Evolutionary conservation across 30 jellyfish, hydroid and myxozoan species (phyloP), one percentile per base, ranked within the genome.

Genomic region (Aurelia sp.): DNA sequence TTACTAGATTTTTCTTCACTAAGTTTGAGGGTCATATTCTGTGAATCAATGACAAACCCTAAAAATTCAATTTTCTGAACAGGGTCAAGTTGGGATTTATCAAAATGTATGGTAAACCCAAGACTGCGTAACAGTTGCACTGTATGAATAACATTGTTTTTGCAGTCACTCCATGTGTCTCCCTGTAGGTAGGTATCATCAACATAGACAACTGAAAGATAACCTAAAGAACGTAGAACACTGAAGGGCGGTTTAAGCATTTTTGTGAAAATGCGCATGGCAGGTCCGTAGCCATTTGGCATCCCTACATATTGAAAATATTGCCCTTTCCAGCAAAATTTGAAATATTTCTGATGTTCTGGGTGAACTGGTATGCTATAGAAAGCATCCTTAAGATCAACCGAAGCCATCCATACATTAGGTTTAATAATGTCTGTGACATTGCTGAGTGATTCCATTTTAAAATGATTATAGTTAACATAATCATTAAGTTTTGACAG

Each of bases 351-450:
- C 52, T 81, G 91, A 58, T 60, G 67, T 31, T 20, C 67, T 12
- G 47, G 35, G 38, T 69, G 80, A 19, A 84, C 57, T 2, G 78
- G 86, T 27, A 84, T 60, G 4, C 69, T 31, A 30, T 52, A 84
- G 53, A 53, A 84, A 12, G 88, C 93, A 72, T 84, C 93, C 57
- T 72, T 70, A 12, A 84, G 53, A 62, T 84, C 93, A 3, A 84
- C 80, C 5, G 65, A 31, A 44, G 93, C 87, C 81, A 84, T 24
- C 80, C 81, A 84, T 35, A 18, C 52, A 15, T 53, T 63, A 21
- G 86, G 78, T 30, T 59, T 44, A 2, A 84, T 2, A 31, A 72
- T n/a, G 67, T 72, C 13, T 61, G 4, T 0, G 30, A 67, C 63
- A 44, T 74, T 58, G 24, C 67, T 64, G 3, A 60, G 27, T 12